Conservation (phyloP, 2,888 invertebrate genomes). For the Anticlea derivata region DNA sequence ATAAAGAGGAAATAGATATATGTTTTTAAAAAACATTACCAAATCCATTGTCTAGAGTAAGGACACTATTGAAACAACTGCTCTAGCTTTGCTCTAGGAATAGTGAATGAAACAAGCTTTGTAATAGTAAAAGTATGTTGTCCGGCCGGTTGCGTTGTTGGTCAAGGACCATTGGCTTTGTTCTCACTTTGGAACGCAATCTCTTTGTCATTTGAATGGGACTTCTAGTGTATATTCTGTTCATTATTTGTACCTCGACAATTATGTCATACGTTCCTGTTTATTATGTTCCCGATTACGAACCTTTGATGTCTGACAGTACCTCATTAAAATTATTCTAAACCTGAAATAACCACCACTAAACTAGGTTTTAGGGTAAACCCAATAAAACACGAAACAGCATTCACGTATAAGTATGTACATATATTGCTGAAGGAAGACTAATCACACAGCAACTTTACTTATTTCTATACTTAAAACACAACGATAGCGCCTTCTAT, state of each 20-base stretch:
- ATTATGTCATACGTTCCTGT: not conserved
- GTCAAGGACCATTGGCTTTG: constrained; percentile 72
- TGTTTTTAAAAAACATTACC: not conserved
- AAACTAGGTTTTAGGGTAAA: too few relatives aligned
- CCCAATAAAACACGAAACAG: too few relatives aligned
- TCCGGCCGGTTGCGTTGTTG: constrained; percentile 52
- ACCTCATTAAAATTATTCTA: too few relatives aligned
- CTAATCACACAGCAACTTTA: too few relatives aligned
- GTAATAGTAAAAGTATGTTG: constrained; percentile 67
- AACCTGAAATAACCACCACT: too few relatives aligned
- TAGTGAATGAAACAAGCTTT: constrained; percentile 47
- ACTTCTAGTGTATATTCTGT: constrained; percentile 12
- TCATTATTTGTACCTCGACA: constrained; percentile 11
- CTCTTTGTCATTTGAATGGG: constrained; percentile 42
- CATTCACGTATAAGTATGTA: too few relatives aligned
- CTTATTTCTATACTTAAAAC: too few relatives aligned
- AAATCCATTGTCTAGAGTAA: constrained; percentile 7
- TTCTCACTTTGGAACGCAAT: constrained; percentile 45
- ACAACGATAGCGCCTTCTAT: too few relatives aligned
- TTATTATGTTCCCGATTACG: not conserved
- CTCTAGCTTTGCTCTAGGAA: constrained; percentile 23
- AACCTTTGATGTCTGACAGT: too few relatives aligned
- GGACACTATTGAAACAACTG: constrained; percentile 39
- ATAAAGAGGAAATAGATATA: too few relatives aligned
- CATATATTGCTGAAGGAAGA: too few relatives aligned